Conservation (phyloP, 2,113 vertebrate genomes). For the Asarcornis scutulata region DNA sequence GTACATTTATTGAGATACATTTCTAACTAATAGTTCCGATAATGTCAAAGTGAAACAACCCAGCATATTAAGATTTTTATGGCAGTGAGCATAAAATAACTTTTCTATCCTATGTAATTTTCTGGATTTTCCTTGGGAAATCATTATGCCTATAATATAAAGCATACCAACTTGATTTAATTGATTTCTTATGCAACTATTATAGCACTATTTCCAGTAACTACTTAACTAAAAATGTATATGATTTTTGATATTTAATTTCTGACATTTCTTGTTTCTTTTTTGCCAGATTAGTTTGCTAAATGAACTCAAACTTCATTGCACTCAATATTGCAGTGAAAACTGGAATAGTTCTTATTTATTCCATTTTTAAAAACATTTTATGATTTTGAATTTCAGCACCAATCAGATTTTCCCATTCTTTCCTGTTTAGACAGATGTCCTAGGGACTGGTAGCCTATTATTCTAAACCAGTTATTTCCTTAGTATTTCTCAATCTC, state of each 20-base stretch:
- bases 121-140: neutral
- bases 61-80: neutral
- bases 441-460: neutral
- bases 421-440: neutral
- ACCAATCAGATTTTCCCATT: neutral
- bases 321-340: neutral
- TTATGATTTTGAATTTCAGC: neutral
- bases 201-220: neutral
- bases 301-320: neutral
- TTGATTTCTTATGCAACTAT: neutral
- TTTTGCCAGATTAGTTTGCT: neutral
- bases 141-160: neutral
- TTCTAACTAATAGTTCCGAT: neutral
- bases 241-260: neutral
- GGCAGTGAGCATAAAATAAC: neutral
- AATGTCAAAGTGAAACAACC: neutral
- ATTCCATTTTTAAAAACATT: neutral
- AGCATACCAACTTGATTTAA: neutral
- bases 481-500: neutral
- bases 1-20: neutral
- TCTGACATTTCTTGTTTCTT: neutral
- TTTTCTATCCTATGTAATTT: neutral
- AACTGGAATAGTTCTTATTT: neutral
- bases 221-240: neutral
- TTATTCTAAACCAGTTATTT: neutral